Base-by-base conservation (phyloP, 2,888 invertebrate genomes). In the Synanthedon formicaeformis region DNA sequence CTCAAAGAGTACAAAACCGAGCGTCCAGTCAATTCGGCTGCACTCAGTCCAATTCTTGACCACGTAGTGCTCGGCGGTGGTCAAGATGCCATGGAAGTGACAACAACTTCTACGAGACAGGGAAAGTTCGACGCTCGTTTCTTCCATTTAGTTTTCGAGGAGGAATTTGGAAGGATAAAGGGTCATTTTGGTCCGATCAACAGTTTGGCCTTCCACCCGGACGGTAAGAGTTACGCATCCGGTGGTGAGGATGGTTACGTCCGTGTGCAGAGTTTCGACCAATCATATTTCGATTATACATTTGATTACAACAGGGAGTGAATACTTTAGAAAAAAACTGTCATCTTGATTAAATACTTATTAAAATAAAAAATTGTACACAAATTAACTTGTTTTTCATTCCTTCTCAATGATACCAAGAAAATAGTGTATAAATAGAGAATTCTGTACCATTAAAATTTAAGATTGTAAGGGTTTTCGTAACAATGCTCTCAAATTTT, bases 101-200 rank as follows among this genome's bases (percentile, higher is more conserved):
- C 98, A 50, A 97, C 96, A 1, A 98, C 98, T 0, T 96, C 96
- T 0, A 92, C 97, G 0, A 91, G 96, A 64, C 92, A 96, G 57
- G 99, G 99, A 52, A 99, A 99, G 88, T 99, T 99, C 76, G 99
- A 99, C 78, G 97, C 94, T 80, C 80, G 92, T 50, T 96, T 98
- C 88, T 99, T 94, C 90, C 97, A 98, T 79, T 87, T 97, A 66
- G 93, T 98, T 23, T 98, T 97, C 79, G 98, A 98, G 83, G 97
- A 98, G 73, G 98, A 98, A 75, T 98, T 98, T 81, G 98, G 94
- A 0, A 90, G 97, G 56, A 93, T 99, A n/a, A 99, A 99, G 78
- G 99, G 99, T 54, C 99, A 99, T 87, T 99, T 99, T 75, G 99
- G 99, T 65, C 99, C 99, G 1, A 99, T 99, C 70, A 99, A 99